phyloP scores from a whole-genome alignment of 2,797 vertebrate genomes.

The Holocentrus rufus region DNA sequence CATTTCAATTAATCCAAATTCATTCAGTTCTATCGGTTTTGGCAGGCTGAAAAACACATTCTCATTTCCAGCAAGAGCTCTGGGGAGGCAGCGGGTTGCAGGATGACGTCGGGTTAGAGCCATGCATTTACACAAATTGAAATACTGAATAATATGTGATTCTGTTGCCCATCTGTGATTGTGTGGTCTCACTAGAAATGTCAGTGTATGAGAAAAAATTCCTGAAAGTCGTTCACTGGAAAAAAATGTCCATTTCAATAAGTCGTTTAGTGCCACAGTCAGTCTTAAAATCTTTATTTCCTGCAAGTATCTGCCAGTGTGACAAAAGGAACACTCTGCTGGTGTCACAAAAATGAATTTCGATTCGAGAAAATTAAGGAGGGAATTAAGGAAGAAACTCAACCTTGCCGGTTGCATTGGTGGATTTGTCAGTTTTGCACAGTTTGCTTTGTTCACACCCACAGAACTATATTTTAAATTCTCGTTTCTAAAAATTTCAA shows the following conservation, averaged over 20 bases:
- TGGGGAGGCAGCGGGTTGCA: neutral
- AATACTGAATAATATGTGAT: slow-evolving; percentile 9
- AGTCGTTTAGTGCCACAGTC: slow-evolving; percentile 7
- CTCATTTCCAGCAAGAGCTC: slow-evolving; percentile 6
- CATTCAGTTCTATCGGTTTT: slow-evolving; percentile 24
- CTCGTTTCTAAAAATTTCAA: no score
- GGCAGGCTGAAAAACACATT: slow-evolving; percentile 3
- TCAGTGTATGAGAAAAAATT: no score
- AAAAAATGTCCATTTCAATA: no score
- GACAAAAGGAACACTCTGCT: slow-evolving; percentile 7
- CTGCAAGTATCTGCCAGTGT: neutral
- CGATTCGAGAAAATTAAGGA: neutral
- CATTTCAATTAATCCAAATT: slow-evolving; percentile 24
- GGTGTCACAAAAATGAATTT: neutral
- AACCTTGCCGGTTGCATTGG: no score
- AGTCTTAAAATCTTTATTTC: slow-evolving; percentile 2
- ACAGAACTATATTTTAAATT: no score
- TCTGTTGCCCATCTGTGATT: slow-evolving; percentile 8
- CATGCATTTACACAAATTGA: slow-evolving; percentile 19
- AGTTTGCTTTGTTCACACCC: no score
- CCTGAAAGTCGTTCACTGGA: neutral
- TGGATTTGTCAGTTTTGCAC: no score
- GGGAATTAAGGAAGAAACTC: no score
- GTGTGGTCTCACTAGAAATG: slow-evolving; percentile 10
- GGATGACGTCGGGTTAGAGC: neutral